These are phyloP conservation scores for Geotrypetes seraphini DNA, from an alignment of 2,797 vertebrate genomes.

Conservation along the genomic window DNA sequence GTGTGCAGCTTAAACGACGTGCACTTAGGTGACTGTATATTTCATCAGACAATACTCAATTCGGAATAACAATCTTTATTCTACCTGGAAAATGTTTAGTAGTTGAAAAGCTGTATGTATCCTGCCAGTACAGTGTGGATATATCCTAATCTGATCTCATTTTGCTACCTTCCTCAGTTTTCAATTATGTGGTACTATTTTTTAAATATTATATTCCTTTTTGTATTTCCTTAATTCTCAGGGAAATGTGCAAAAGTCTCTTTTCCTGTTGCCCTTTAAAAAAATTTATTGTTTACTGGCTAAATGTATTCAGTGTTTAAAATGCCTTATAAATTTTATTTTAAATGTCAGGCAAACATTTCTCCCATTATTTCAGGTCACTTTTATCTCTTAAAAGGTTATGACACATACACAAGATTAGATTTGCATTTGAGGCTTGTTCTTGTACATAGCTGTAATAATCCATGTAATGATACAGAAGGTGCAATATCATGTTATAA, in stretches of 20 bases:
- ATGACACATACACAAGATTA: constrained; percentile 13
- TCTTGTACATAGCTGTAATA: constrained; percentile 18
- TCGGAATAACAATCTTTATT: too few species aligned
- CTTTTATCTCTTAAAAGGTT: constrained; percentile 36
- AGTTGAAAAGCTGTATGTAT: too few species aligned
- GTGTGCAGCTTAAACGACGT: too few species aligned
- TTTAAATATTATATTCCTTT: constrained; percentile 8
- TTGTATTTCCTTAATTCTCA: constrained; percentile 6
- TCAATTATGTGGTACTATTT: too few species aligned
- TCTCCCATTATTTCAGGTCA: constrained; percentile 29
- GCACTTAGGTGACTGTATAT: too few species aligned
- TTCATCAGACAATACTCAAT: too few species aligned
- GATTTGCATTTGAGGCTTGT: constrained; percentile 19
- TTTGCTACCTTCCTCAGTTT: too few species aligned
- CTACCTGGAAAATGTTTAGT: too few species aligned
- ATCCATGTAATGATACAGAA: constrained; percentile 16
- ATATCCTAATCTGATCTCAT: too few species aligned
- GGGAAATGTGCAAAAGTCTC: constrained; percentile 14
- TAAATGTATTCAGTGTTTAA: constrained; percentile 13
- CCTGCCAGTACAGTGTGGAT: too few species aligned
- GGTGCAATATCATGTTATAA: constrained; percentile 7
- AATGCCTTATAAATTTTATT: too few species aligned
- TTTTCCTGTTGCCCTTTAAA: constrained; percentile 19
- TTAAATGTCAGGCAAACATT: constrained; percentile 27
- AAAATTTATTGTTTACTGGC: constrained; percentile 6